phyloP scores from a whole-genome alignment of 2,888 invertebrate genomes.

The Trissoscelio sp. region DNA sequence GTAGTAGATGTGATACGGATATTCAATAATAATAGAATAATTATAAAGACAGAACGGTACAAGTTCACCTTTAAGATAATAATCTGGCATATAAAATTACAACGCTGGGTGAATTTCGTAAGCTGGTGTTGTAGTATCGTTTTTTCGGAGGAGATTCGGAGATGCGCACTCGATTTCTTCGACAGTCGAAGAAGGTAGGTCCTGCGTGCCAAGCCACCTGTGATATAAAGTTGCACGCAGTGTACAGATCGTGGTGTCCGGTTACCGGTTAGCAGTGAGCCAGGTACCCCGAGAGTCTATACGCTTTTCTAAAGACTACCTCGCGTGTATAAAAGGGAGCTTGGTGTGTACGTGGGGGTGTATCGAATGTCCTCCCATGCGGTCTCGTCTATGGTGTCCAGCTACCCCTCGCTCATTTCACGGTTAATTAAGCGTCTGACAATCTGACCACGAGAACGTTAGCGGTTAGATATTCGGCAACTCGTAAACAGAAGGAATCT shows the following conservation, averaged over 20 bases:
- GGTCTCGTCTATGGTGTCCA: constrained; percentile 81
- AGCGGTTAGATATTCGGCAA: constrained; percentile 76
- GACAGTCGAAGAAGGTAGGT: constrained; percentile 71
- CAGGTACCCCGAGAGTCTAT: constrained; percentile 66
- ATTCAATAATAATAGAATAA: constrained; percentile 6
- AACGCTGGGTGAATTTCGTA: constrained; percentile 63
- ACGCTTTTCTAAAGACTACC: constrained; percentile 67
- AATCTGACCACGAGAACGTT: constrained; percentile 83
- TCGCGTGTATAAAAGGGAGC: constrained; percentile 67
- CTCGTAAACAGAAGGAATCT: constrained; percentile 80
- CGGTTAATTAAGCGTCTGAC: constrained; percentile 83
- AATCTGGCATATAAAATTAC: constrained; percentile 42
- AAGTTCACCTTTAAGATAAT: constrained; percentile 30
- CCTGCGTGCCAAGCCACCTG: constrained; percentile 78
- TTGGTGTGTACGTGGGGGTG: constrained; percentile 76
- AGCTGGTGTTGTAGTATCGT: constrained; percentile 34
- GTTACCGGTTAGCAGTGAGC: constrained; percentile 67
- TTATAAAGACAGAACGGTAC: constrained; percentile 14
- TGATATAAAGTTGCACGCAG: constrained; percentile 81
- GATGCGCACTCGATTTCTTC: constrained; percentile 63
- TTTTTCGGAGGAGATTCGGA: constrained; percentile 35
- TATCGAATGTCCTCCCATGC: constrained; percentile 82
- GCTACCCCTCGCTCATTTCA: constrained; percentile 83
- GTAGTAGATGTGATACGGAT: too few relatives aligned
- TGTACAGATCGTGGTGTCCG: constrained; percentile 75